Conservation (phyloP, 1,140 invertebrate genomes). For the Rhagoletis zephyria region DNA sequence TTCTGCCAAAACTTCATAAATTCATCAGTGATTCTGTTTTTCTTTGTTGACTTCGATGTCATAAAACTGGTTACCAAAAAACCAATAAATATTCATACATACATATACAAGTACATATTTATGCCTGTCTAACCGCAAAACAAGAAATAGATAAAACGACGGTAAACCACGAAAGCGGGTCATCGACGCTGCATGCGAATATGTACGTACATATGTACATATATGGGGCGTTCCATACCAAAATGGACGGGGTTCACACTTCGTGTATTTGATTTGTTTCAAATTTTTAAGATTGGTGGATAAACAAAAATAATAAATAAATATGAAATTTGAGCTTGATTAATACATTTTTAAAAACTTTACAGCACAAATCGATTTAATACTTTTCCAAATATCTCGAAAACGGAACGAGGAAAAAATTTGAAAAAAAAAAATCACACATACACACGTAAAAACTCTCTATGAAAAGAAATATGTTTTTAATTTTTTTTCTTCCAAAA, state of each 20-base stretch:
- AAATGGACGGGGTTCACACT: background rate
- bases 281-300: background rate
- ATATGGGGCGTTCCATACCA: background rate
- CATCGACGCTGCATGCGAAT: background rate
- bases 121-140: background rate
- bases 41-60: background rate
- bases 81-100: background rate
- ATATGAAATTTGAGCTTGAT: too few relatives aligned
- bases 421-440: too few relatives aligned
- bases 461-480: too few relatives aligned
- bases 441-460: too few relatives aligned
- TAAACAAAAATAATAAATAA: too few relatives aligned
- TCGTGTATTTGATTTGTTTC: background rate
- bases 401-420: too few relatives aligned
- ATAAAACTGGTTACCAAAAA: background rate
- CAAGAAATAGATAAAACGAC: background rate
- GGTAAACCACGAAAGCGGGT: background rate
- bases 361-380: too few relatives aligned
- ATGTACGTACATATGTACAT: background rate
- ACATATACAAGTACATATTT: background rate
- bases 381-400: too few relatives aligned
- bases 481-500: too few relatives aligned
- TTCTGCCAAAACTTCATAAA: too few relatives aligned
- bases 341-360: too few relatives aligned
- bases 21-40: background rate